A percentile compares a stretch with the other conserved stretches of the same genome.
phyloP scores from a whole-genome alignment of 2,113 vertebrate species.

The Brachyhypopomus gauderio region DNA sequence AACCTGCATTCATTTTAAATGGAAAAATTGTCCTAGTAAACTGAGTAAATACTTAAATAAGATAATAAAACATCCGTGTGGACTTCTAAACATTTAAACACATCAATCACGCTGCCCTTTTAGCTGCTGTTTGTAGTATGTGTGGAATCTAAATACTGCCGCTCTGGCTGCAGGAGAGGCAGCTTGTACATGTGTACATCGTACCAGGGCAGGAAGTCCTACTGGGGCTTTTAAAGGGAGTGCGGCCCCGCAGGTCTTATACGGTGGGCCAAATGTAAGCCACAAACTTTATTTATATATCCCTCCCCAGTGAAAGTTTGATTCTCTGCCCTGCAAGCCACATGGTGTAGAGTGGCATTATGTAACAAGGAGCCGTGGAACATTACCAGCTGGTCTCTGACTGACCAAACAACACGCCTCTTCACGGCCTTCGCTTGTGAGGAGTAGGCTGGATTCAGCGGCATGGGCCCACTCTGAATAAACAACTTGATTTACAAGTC shows the following conservation, averaged over 20 bases:
- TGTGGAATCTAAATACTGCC: constrained; percentile 1
- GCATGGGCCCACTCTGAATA: neutral
- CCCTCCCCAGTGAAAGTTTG: constrained; percentile 19
- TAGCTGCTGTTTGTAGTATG: too few relatives aligned
- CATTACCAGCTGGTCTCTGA: constrained; percentile 22
- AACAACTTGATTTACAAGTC: constrained; percentile 37
- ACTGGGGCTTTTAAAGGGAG: neutral
- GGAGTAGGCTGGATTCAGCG: neutral
- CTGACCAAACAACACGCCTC: constrained; percentile 14
- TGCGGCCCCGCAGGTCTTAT: neutral
- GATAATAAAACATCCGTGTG: neutral
- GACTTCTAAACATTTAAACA: too few relatives aligned
- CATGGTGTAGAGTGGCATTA: constrained; percentile 38
- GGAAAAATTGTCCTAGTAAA: too few relatives aligned
- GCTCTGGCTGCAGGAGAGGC: neutral
- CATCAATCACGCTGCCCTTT: too few relatives aligned
- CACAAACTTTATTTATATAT: constrained; percentile 48
- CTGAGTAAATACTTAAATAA: neutral
- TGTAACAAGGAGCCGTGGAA: constrained; percentile 36
- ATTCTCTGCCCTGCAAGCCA: constrained; percentile 22
- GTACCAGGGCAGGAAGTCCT: neutral
- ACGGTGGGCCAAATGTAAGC: constrained; percentile 13
- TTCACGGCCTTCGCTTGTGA: constrained; percentile 25
- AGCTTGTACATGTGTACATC: neutral
- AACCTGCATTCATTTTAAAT: too few relatives aligned